Conservation (phyloP, 2,797 vertebrate genomes). For the Sorex maritimensis region DNA sequence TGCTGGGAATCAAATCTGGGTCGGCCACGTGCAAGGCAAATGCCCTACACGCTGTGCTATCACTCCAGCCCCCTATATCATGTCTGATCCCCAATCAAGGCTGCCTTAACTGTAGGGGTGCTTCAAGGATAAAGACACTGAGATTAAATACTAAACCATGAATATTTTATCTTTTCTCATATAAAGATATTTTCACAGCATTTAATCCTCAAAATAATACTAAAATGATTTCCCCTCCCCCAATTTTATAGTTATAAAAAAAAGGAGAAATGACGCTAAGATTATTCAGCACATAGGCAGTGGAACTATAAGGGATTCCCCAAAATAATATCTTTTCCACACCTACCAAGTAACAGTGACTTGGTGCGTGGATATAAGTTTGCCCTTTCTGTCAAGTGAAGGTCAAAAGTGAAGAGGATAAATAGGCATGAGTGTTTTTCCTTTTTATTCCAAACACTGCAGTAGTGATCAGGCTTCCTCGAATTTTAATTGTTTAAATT, state of each 20-base stretch:
- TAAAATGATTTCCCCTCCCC: constrained; percentile 2
- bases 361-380: constrained; percentile 8
- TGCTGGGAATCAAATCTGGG: no score
- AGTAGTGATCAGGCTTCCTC: constrained; percentile 43
- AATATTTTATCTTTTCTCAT: constrained; percentile 3
- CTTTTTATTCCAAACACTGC: constrained; percentile 53
- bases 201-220: constrained; percentile 64
- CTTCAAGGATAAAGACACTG: neutral
- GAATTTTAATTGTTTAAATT: no score
- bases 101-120: neutral
- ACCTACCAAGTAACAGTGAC: constrained; percentile 53
- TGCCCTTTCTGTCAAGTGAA: constrained; percentile 41
- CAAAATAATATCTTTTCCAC: constrained; percentile 45
- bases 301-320: constrained; percentile 4
- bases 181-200: constrained; percentile 40
- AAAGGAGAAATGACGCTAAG: neutral
- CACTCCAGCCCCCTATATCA: neutral
- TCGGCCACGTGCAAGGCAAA: no score
- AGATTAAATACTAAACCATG: constrained; percentile 8
- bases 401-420: constrained; percentile 49
- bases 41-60: no score
- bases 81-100: neutral
- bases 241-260: no score
- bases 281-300: constrained; percentile 43
- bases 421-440: constrained; percentile 43